phyloP scores from a whole-genome alignment of 2,888 invertebrate genomes.

The Cremastobaeus sp. region DNA sequence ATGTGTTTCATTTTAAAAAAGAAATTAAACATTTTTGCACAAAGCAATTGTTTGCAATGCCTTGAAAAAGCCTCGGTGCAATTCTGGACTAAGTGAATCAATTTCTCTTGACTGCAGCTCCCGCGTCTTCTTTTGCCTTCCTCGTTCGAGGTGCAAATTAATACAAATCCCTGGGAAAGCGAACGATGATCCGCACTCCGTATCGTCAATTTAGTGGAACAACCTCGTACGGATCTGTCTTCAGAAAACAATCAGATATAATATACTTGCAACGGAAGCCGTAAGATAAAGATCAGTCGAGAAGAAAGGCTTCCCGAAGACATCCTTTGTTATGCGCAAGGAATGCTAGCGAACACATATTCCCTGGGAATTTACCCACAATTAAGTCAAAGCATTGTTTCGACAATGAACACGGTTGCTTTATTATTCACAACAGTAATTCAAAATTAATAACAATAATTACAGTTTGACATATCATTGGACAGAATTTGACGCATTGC shows the following conservation, averaged over 20 bases:
- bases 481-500: slow-evolving; percentile 65
- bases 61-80: no score
- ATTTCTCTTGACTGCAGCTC: neutral
- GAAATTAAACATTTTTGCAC: no score
- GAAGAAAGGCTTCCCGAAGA: slow-evolving; percentile 71
- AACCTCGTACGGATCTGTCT: slow-evolving; percentile 53
- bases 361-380: slow-evolving; percentile 78
- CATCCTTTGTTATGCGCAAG: slow-evolving; percentile 70
- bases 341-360: slow-evolving; percentile 68
- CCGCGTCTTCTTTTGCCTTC: neutral
- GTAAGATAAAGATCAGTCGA: slow-evolving; percentile 70
- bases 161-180: slow-evolving; percentile 57
- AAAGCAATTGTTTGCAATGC: no score
- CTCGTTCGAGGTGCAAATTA: slow-evolving; percentile 39
- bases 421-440: slow-evolving; percentile 75
- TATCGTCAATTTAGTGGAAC: slow-evolving; percentile 57
- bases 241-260: slow-evolving; percentile 62
- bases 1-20: no score
- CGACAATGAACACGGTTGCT: slow-evolving; percentile 74
- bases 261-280: slow-evolving; percentile 68
- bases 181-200: slow-evolving; percentile 33
- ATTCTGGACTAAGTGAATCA: no score
- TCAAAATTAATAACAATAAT: slow-evolving; percentile 73
- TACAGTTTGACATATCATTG: slow-evolving; percentile 71
- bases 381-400: slow-evolving; percentile 74